Evolutionary conservation across 1,140 invertebrate genomes (phyloP).

Genomic region (Trichonephila clavata): DNA sequence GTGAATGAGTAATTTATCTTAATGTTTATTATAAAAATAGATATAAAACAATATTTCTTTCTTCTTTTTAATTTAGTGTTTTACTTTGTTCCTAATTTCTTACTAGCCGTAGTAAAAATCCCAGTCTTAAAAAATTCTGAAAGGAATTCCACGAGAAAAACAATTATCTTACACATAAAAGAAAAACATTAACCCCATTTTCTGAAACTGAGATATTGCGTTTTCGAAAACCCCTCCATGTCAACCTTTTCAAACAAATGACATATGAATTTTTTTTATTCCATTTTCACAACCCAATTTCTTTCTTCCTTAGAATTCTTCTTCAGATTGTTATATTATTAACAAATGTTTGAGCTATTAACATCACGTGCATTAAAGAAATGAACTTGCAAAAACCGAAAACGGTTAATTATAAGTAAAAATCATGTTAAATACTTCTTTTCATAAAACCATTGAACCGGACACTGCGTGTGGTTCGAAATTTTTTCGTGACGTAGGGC

Average conservation of each 20-base stretch:
- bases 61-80: no score
- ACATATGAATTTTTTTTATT: background rate
- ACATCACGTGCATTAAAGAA: background rate
- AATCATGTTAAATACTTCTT: background rate
- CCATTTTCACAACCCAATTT: background rate
- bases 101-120: no score
- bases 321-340: background rate
- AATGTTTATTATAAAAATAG: no score
- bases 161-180: no score
- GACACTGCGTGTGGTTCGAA: background rate
- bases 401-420: background rate
- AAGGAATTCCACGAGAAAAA: no score
- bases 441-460: background rate
- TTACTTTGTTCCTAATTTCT: no score
- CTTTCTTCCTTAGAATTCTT: background rate
- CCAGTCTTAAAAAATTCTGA: no score
- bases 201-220: no score
- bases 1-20: no score
- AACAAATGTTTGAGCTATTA: background rate
- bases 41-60: no score
- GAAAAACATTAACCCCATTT: no score
- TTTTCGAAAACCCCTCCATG: no score
- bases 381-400: background rate
- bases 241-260: background rate
- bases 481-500: background rate